Evolutionary conservation across 2,888 invertebrate species (phyloP), one percentile per base, ranked within the genome.

Genomic region (Steinernema hermaphroditum): DNA sequence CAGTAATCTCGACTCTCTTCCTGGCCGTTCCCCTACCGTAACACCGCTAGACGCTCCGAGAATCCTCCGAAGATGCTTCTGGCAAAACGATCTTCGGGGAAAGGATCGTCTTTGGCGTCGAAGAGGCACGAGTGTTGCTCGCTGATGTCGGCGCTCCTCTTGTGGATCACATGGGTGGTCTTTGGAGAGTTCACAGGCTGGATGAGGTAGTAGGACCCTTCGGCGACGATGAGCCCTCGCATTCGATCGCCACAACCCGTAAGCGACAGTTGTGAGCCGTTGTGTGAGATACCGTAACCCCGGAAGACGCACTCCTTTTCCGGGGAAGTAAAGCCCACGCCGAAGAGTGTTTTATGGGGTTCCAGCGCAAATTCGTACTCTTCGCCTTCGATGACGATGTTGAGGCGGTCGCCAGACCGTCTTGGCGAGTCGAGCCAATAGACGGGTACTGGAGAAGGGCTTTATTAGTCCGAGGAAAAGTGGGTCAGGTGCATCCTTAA

Each of bases 181-280:
- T 72, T 70, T 14, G 24, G 22, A 9, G 32, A 19, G 32, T 50
- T 74, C 69, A 78, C 75, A 43, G 81, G 77, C 70, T 82, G 81
- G 70, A 83, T 78, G 50, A 82, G 75, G 50, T 77, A 76, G 71
- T 80, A 79, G 29, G 77, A 77, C 9, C 79, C 81, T n/a, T 72
- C 70, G 6, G 72, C 72, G 16, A 80, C 72, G 44, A 83, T 75
- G 76, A 83, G 74, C 41, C 82, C 83, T 54, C 80, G 76, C 79
- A 77, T 76, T 68, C 77, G 68, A 9, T 75, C 70, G 27, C 77
- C 81, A 73, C 83, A 83, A 16, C 83, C 83, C 32, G 77, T 76
- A 1, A 83, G 72, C 14, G 81, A 77, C 37, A 83, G 77, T 4
- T 34, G 73, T 6, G 80, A 77, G 41, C 74, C 73, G 34, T 75